Conservation (phyloP, 2,797 vertebrate species). For the Enteromius argenteus region DNA sequence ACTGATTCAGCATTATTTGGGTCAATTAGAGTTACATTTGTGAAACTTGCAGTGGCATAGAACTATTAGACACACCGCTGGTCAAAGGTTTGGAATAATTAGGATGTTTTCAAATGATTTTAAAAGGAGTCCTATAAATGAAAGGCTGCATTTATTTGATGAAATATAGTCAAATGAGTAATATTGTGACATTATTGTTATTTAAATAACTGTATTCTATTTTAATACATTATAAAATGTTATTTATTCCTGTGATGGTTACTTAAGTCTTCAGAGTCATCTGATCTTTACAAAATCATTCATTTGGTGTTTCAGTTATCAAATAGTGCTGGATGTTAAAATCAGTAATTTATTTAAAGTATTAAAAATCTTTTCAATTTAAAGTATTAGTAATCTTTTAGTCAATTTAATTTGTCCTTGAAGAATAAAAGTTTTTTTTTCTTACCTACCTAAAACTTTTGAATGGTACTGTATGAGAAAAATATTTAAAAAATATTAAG, state of each 20-base stretch:
- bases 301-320: neutral
- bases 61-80: neutral
- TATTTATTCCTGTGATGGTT: neutral
- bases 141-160: neutral
- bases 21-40: neutral
- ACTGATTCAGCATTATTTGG: conserved; percentile 35
- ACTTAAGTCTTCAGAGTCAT: neutral
- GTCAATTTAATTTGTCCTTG: neutral
- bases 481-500: neutral
- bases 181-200: neutral
- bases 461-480: neutral
- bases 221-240: neutral
- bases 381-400: neutral
- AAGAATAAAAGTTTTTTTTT: neutral
- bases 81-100: neutral
- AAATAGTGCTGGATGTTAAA: neutral
- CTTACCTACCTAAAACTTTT: neutral
- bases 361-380: too few species aligned
- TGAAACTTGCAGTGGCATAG: neutral
- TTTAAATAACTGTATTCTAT: neutral
- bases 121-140: too few species aligned
- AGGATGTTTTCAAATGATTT: too few species aligned
- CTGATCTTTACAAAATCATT: neutral
- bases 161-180: neutral
- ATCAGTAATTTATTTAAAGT: neutral